Conservation (phyloP, 2,797 vertebrate genomes). For the Poecilia picta region DNA sequence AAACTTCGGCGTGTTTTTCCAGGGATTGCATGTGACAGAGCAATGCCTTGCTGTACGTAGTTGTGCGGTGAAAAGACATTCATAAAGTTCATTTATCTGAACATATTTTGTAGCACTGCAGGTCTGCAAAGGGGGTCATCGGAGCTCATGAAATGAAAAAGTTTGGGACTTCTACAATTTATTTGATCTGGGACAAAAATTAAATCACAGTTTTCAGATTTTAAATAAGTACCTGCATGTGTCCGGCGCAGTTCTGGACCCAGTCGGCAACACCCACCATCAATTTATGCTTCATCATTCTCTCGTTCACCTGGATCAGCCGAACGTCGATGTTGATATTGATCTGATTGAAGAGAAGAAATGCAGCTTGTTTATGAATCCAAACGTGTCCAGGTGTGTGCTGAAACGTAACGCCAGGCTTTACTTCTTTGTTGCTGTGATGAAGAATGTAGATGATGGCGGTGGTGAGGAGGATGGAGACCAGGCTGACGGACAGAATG, state of each 20-base stretch:
- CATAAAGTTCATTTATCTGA: no score
- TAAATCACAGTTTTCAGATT: neutral
- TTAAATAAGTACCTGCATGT: constrained; percentile 70
- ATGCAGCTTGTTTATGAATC: neutral
- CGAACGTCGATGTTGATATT: constrained; percentile 80
- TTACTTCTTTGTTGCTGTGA: constrained; percentile 75
- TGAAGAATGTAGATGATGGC: constrained; percentile 76
- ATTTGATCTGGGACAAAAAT: neutral
- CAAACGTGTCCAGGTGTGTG: no score
- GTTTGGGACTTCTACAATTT: no score
- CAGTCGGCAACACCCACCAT: constrained; percentile 80
- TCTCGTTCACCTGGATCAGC: constrained; percentile 82
- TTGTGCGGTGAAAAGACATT: neutral
- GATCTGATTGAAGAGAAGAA: constrained; percentile 67
- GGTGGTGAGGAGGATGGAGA: constrained; percentile 77
- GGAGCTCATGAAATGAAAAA: no score
- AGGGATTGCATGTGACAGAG: neutral
- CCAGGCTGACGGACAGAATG: constrained; percentile 77
- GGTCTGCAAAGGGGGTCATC: no score
- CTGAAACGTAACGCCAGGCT: neutral
- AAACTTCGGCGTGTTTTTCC: neutral
- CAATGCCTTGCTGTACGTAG: neutral
- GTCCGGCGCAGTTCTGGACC: constrained; percentile 76
- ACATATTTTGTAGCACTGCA: no score
- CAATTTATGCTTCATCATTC: constrained; percentile 74